These are phyloP conservation scores for Anneissia japonica DNA, from an alignment of 35 echinoderm and acorn worm genomes.

Conservation along the genomic window DNA sequence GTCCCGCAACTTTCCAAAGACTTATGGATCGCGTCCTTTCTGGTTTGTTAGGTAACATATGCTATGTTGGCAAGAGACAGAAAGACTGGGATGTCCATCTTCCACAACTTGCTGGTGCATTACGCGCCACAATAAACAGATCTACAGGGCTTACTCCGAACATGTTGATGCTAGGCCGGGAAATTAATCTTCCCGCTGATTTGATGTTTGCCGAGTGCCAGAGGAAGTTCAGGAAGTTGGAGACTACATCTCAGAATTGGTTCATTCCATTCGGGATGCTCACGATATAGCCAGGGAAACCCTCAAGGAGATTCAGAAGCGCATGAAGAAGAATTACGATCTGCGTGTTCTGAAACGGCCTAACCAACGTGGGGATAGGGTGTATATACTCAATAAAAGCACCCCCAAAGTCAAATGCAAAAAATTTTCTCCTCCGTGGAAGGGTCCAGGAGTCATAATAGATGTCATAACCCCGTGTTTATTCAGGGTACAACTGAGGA, in stretches of 20 bases:
- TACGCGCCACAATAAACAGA: constrained; percentile 42
- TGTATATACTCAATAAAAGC: constrained; percentile 35
- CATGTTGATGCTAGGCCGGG: constrained; percentile 39
- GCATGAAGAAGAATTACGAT: constrained; percentile 49
- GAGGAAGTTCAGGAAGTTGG: background rate
- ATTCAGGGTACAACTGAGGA: constrained; percentile 19
- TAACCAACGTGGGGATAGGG: constrained; percentile 19
- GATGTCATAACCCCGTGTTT: constrained; percentile 25
- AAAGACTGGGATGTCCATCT: constrained; percentile 22
- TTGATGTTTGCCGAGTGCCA: constrained; percentile 2
- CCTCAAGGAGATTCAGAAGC: constrained; percentile 8
- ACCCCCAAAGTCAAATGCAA: constrained; percentile 19
- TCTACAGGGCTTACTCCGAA: constrained; percentile 47
- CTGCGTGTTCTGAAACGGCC: background rate
- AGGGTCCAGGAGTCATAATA: constrained; percentile 40
- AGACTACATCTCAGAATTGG: constrained; percentile 7
- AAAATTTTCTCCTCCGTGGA: constrained; percentile 41
- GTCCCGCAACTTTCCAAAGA: constrained; percentile 2
- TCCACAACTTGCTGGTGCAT: constrained; percentile 32
- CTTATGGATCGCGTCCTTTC: constrained; percentile 13
- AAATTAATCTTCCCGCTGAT: constrained; percentile 47
- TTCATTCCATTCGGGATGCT: background rate
- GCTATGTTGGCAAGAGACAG: constrained; percentile 23
- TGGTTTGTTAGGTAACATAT: background rate
- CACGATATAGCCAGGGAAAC: constrained; percentile 24